Evolutionary conservation across 2,888 invertebrate genomes (phyloP).

Genomic region (Sceliomorpha sp.): DNA sequence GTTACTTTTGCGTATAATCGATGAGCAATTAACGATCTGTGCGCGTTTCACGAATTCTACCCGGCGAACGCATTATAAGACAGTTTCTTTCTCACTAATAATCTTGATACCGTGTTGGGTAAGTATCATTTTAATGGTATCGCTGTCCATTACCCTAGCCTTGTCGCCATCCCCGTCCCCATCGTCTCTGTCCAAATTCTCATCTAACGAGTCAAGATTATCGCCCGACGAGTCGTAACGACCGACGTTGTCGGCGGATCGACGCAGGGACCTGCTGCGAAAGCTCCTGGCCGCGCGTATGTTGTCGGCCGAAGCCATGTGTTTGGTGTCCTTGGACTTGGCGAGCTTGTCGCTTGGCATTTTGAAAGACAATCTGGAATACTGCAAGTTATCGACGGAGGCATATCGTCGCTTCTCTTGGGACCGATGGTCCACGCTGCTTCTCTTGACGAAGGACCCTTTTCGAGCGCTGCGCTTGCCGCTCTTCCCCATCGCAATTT

Average conservation of each 20-base stretch:
- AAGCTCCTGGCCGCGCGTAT: slow-evolving; percentile 63
- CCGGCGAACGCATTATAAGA: slow-evolving; percentile 67
- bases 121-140: slow-evolving; percentile 87
- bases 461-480: slow-evolving; percentile 66
- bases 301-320: slow-evolving; percentile 74
- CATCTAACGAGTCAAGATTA: slow-evolving; percentile 67
- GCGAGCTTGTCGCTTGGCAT: slow-evolving; percentile 62
- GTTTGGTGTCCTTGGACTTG: slow-evolving; percentile 61
- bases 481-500: slow-evolving; percentile 61
- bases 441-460: slow-evolving; percentile 68
- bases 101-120: slow-evolving; percentile 90
- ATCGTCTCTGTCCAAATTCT: slow-evolving; percentile 44
- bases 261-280: slow-evolving; percentile 67
- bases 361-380: slow-evolving; percentile 58
- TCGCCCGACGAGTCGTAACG: slow-evolving; percentile 68
- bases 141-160: slow-evolving; percentile 71
- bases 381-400: slow-evolving; percentile 75
- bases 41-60: background rate
- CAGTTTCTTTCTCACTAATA: slow-evolving; percentile 89
- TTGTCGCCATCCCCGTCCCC: slow-evolving; percentile 34
- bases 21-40: background rate
- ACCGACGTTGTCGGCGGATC: slow-evolving; percentile 72
- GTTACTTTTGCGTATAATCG: background rate
- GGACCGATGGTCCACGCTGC: slow-evolving; percentile 42
- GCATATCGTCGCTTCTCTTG: slow-evolving; percentile 73